phyloP scores from a whole-genome alignment of 1,140 invertebrate genomes.

The Formica exsecta region DNA sequence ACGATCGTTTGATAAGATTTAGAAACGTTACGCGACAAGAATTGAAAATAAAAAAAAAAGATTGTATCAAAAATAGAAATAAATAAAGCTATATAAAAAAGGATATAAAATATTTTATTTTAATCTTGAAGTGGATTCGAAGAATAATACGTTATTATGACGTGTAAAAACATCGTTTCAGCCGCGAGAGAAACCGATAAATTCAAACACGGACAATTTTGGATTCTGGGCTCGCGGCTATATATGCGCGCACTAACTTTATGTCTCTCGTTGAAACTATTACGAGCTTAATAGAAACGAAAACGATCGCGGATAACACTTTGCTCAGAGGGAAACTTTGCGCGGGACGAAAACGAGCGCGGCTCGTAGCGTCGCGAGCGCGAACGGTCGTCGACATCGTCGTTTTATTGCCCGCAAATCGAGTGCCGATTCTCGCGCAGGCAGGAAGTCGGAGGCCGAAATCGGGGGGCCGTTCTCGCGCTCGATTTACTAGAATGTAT shows the following conservation, averaged over 20 bases:
- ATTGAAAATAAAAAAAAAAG: background rate
- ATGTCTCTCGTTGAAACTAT: constrained; percentile 52
- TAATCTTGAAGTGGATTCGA: background rate
- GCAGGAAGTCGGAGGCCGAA: constrained; percentile 71
- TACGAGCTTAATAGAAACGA: constrained; percentile 65
- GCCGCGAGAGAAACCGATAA: constrained; percentile 13
- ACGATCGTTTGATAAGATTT: constrained; percentile 22
- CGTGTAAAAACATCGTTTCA: constrained; percentile 12
- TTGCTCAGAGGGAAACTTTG: constrained; percentile 21
- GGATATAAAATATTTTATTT: too few species aligned
- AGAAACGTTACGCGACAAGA: background rate
- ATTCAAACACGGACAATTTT: constrained; percentile 31
- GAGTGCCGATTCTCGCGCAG: constrained; percentile 61
- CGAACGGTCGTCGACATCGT: constrained; percentile 72
- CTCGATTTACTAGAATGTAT: constrained; percentile 76
- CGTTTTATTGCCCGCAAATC: constrained; percentile 79
- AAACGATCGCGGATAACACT: constrained; percentile 27
- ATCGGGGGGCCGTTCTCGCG: constrained; percentile 68
- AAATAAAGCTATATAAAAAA: background rate
- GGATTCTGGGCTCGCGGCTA: constrained; percentile 20
- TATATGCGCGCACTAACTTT: constrained; percentile 7
- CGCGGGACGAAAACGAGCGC: constrained; percentile 19
- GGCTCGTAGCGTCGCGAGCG: background rate
- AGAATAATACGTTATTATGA: constrained; percentile 23
- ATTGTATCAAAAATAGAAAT: background rate